These are phyloP conservation scores for Drosophila monieri DNA, from an alignment of 2,888 invertebrate genomes.

Conservation along the genomic window DNA sequence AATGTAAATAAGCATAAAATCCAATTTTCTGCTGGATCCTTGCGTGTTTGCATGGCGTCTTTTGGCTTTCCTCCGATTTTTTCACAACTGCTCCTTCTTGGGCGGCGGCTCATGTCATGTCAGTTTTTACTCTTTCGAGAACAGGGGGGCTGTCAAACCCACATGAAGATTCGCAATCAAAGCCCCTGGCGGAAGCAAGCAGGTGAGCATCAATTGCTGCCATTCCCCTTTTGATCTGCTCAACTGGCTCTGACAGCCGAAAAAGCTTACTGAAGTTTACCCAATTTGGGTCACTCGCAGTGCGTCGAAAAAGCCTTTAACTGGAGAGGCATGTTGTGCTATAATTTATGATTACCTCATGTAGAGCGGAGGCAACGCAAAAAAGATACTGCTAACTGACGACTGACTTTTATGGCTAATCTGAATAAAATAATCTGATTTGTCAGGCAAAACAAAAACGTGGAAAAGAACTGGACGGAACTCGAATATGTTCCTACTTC, in stretches of 20 bases:
- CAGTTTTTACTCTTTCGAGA: slow-evolving; percentile 12
- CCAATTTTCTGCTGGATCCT: slow-evolving; percentile 51
- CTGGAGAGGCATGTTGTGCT: slow-evolving; percentile 15
- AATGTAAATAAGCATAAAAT: slow-evolving; percentile 66
- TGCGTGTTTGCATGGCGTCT: slow-evolving; percentile 31
- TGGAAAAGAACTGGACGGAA: slow-evolving; percentile 10
- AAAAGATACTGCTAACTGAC: slow-evolving; percentile 45
- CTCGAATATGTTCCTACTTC: slow-evolving; percentile 43
- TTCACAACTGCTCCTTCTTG: slow-evolving; percentile 7
- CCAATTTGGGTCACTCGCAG: slow-evolving; percentile 43
- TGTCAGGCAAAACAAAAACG: slow-evolving; percentile 24
- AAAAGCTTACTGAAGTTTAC: slow-evolving; percentile 34
- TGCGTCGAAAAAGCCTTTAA: slow-evolving; percentile 22
- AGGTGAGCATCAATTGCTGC: slow-evolving; percentile 49
- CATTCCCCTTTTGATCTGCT: slow-evolving; percentile 63
- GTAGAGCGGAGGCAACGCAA: neutral
- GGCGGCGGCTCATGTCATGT: slow-evolving; percentile 27
- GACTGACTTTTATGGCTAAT: slow-evolving; percentile 48
- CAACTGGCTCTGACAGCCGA: slow-evolving; percentile 45
- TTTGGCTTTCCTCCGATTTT: slow-evolving; percentile 4
- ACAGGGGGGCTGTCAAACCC: slow-evolving; percentile 25
- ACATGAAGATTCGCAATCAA: slow-evolving; percentile 59
- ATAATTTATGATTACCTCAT: slow-evolving; percentile 41
- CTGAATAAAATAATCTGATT: slow-evolving; percentile 56
- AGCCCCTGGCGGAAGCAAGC: slow-evolving; percentile 35